Base-by-base conservation (phyloP, 1,140 invertebrate species). In the Formica exsecta region DNA sequence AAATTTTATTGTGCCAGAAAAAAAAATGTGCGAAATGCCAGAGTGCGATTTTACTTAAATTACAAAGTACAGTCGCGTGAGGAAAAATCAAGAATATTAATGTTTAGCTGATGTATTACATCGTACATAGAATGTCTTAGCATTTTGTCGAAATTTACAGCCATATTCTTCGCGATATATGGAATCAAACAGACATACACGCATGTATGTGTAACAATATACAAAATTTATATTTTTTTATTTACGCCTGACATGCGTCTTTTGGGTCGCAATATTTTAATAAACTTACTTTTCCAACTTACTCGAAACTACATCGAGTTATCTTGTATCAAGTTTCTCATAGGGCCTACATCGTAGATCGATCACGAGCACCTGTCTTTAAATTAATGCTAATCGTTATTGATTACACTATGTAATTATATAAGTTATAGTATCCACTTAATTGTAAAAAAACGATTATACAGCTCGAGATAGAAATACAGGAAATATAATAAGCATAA, bases 331-430 rank as follows among this genome's bases (percentile, higher is more conserved):
- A n/a, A 48, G 9, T 88, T 68, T 73, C 62, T 19, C 44, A 51
- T 51, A 59, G 62, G 62, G 70, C n/a, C 44, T 65, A 75, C 59
- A 51, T 73, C 68, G 68, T 36, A 44, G 88, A 89, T 88, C 68
- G 87, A 89, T 89, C 88, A 89, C 88, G 87, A 86, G 87, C 87
- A 88, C 48, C 68, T 57, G 70, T 8, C 48, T 32, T 66, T 80
- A 68, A 19, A 29, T 80, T 66, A 80, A 80, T 38, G n/a, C 65
- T 71, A 81, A 81, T 70, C 41, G 6, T 86, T 88, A 88, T 89
- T 88, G 70, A 80, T 89, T 73, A 25, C 44, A n/a, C 22, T n/a
- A 51, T 62, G 22, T 86, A 89, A 88, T 89, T 86, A 86, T 88
- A 61, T 54, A 38, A 7, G n/a, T 87, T 81, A 32, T 48, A 22